phyloP scores from a whole-genome alignment of 2,888 invertebrate genomes.

The Bibio marci region DNA sequence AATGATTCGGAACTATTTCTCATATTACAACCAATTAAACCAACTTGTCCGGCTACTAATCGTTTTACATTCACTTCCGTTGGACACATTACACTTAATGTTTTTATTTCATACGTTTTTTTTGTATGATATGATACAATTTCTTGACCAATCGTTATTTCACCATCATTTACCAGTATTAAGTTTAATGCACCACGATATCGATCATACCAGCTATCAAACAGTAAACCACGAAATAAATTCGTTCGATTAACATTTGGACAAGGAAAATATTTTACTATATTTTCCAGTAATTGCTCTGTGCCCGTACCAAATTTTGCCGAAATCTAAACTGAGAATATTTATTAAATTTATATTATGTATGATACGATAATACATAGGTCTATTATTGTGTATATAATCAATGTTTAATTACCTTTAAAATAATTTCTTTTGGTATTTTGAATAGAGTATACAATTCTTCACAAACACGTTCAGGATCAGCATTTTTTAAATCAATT shows the following conservation, averaged over 20 bases:
- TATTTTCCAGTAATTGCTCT: constrained; percentile 52
- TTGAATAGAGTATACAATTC: constrained; percentile 72
- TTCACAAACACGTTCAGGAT: constrained; percentile 62
- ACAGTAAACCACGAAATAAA: constrained; percentile 64
- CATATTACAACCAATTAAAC: constrained; percentile 71
- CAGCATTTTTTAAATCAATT: constrained; percentile 82
- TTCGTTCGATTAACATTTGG: constrained; percentile 41
- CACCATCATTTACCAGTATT: constrained; percentile 62
- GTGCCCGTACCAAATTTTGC: constrained; percentile 85
- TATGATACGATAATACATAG: background rate
- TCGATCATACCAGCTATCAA: constrained; percentile 88
- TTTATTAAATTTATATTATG: too few relatives aligned
- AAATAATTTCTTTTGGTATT: constrained; percentile 40
- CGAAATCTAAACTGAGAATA: constrained; percentile 52
- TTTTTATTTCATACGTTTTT: constrained; percentile 62
- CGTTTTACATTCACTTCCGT: constrained; percentile 44
- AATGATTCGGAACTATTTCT: constrained; percentile 50
- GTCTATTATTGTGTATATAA: background rate
- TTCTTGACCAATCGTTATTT: constrained; percentile 50
- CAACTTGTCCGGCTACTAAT: constrained; percentile 83
- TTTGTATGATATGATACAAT: constrained; percentile 53
- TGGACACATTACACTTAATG: constrained; percentile 64
- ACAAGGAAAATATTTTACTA: constrained; percentile 63
- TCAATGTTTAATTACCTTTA: too few relatives aligned
- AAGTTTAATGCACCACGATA: constrained; percentile 68